A percentile compares a stretch with the other conserved stretches of the same genome.
phyloP scores from a whole-genome alignment of 2,888 invertebrate genomes.

The Eudemis profundana region DNA sequence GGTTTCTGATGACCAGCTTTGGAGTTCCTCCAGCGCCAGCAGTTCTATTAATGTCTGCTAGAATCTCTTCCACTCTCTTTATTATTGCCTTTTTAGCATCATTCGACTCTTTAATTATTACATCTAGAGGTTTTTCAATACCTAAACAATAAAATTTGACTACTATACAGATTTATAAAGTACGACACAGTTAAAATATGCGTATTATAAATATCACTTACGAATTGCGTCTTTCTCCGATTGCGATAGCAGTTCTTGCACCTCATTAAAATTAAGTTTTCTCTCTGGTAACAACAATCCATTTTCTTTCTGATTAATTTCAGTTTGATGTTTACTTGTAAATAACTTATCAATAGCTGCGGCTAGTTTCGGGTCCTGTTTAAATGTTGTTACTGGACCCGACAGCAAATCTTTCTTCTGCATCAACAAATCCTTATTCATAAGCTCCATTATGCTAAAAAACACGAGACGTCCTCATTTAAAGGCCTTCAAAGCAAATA shows the following conservation, averaged over 20 bases:
- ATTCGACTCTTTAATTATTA: slow-evolving; percentile 56
- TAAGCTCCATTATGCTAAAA: slow-evolving; percentile 65
- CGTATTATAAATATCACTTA: not conserved
- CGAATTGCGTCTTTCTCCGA: slow-evolving; percentile 48
- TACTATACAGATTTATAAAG: too few species aligned
- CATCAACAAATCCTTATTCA: slow-evolving; percentile 68
- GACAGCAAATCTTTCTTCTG: slow-evolving; percentile 62
- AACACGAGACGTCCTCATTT: slow-evolving; percentile 48
- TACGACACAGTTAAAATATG: too few species aligned
- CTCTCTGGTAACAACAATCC: slow-evolving; percentile 66
- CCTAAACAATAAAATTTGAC: slow-evolving; percentile 44
- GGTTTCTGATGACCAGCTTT: slow-evolving; percentile 74
- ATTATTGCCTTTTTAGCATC: slow-evolving; percentile 62
- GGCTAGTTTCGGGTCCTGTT: slow-evolving; percentile 71
- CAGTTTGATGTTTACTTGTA: slow-evolving; percentile 50
- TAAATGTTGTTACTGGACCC: slow-evolving; percentile 59
- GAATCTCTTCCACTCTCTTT: slow-evolving; percentile 75
- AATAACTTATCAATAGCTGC: slow-evolving; percentile 73
- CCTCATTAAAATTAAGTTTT: slow-evolving; percentile 71
- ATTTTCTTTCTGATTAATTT: slow-evolving; percentile 43
- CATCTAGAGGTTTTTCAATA: slow-evolving; percentile 51
- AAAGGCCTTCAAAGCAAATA: slow-evolving; percentile 66
- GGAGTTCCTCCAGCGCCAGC: slow-evolving; percentile 69
- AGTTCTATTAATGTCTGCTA: slow-evolving; percentile 71
- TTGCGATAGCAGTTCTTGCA: slow-evolving; percentile 64